A percentile compares a stretch with the other conserved stretches of the same genome.
These are phyloP conservation scores for Cloeon dipterum DNA, from an alignment of 2,888 invertebrate species.

Conservation along the genomic window DNA sequence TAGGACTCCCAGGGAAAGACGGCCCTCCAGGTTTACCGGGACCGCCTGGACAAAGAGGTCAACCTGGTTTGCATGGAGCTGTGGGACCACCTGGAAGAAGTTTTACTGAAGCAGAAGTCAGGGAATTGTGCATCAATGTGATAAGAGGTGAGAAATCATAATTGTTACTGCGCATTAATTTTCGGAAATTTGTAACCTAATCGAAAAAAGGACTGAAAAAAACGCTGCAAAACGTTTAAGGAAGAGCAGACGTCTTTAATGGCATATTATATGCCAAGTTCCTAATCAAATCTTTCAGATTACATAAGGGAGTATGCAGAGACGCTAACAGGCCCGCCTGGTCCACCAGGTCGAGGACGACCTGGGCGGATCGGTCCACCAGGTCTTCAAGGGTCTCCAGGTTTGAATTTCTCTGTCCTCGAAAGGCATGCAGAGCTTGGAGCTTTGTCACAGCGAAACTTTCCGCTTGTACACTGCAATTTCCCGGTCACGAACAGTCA, in stretches of 20 bases:
- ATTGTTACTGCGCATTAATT: not conserved
- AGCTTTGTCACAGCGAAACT: no score
- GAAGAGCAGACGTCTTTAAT: no score
- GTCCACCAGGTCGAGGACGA: constrained; percentile 36
- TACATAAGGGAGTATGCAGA: constrained; percentile 43
- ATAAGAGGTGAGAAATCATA: constrained; percentile 36
- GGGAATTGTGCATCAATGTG: constrained; percentile 58
- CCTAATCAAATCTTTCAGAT: constrained; percentile 5
- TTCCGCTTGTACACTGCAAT: no score
- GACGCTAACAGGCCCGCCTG: constrained; percentile 35
- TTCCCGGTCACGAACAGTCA: no score
- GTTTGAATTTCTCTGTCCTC: constrained; percentile 20
- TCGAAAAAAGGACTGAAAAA: no score
- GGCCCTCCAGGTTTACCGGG: constrained; percentile 32
- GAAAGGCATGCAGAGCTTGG: no score
- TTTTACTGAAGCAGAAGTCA: constrained; percentile 45
- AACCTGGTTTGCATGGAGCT: constrained; percentile 32
- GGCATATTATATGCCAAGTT: no score
- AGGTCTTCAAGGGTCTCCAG: constrained; percentile 42
- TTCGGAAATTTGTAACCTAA: not conserved
- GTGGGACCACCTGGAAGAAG: constrained; percentile 32
- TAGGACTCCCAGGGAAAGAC: constrained; percentile 29
- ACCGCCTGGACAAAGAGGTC: constrained; percentile 29
- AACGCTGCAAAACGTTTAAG: no score
- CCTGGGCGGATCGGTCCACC: constrained; percentile 45